These are phyloP conservation scores for Hecatera dysodea DNA, from an alignment of 2,888 invertebrate genomes.

Conservation along the genomic window DNA sequence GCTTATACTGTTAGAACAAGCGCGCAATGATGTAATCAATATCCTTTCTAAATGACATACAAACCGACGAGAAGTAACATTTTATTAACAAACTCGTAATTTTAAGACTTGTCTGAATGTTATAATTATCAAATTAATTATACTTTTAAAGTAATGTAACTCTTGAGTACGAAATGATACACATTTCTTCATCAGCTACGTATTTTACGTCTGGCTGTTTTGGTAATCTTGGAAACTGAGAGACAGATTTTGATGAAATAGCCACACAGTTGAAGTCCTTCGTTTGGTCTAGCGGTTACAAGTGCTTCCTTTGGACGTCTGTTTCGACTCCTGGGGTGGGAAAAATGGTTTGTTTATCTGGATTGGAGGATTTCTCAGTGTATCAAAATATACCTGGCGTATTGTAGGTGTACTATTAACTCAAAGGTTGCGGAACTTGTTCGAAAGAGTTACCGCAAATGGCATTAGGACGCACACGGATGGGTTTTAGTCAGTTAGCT, in stretches of 20 bases:
- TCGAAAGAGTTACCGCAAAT: too few relatives aligned
- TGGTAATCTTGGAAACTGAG: neutral
- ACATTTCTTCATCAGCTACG: constrained; percentile 34
- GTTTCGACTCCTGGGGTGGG: too few relatives aligned
- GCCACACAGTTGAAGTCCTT: neutral
- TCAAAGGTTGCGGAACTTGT: too few relatives aligned
- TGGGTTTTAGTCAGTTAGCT: too few relatives aligned
- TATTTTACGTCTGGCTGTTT: constrained; percentile 12
- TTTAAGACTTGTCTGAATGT: constrained; percentile 35
- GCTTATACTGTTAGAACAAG: neutral
- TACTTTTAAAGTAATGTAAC: constrained; percentile 51
- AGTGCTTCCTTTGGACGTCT: too few relatives aligned
- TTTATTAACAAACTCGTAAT: constrained; percentile 47
- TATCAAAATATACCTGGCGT: too few relatives aligned
- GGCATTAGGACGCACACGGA: too few relatives aligned
- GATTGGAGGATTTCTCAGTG: too few relatives aligned
- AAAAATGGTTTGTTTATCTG: too few relatives aligned
- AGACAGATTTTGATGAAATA: neutral
- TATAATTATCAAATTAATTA: constrained; percentile 59
- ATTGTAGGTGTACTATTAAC: too few relatives aligned
- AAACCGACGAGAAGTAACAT: constrained; percentile 26
- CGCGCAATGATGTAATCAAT: constrained; percentile 24
- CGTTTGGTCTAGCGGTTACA: too few relatives aligned
- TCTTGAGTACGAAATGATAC: constrained; percentile 23
- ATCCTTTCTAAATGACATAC: constrained; percentile 56